Percentiles rank a stretch among this genome's conserved stretches.
Conservation (phyloP, 2,797 vertebrate genomes). For the Austrolebias charrua region DNA sequence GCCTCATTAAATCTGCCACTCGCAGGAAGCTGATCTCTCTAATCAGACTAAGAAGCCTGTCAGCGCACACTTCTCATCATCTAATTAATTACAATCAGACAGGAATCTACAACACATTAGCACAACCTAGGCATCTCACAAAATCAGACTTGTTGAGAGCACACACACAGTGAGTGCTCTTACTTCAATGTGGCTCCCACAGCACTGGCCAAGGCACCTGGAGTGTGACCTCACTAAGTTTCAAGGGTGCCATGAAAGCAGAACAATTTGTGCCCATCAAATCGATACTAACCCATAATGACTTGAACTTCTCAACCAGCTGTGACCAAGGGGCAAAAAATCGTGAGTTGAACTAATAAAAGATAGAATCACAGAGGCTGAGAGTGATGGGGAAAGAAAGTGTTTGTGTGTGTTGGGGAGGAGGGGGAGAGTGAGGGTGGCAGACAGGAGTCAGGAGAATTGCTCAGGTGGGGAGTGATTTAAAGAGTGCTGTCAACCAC, state of each 20-base stretch:
- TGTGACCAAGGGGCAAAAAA: slow-evolving; percentile 24
- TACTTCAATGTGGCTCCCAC: slow-evolving; percentile 12
- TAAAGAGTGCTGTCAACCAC: slow-evolving; percentile 46
- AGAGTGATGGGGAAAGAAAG: slow-evolving; percentile 13
- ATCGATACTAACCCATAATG: slow-evolving; percentile 51
- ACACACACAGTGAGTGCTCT: slow-evolving; percentile 7
- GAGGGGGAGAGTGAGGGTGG: background rate
- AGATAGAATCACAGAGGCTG: slow-evolving; percentile 43
- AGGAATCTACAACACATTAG: slow-evolving; percentile 70
- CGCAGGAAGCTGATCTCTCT: slow-evolving; percentile 71
- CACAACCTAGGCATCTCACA: slow-evolving; percentile 41
- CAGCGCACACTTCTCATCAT: slow-evolving; percentile 75
- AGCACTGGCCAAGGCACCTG: slow-evolving; percentile 21
- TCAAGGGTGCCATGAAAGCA: slow-evolving; percentile 58
- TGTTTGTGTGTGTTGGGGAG: too few relatives aligned
- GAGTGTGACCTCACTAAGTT: slow-evolving; percentile 43
- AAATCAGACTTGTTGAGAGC: slow-evolving; percentile 14
- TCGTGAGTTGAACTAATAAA: slow-evolving; percentile 28
- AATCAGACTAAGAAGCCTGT: slow-evolving; percentile 81
- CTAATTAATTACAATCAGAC: slow-evolving; percentile 80
- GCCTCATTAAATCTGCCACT: slow-evolving; percentile 75
- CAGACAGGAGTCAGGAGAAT: slow-evolving; percentile 21
- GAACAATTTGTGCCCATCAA: slow-evolving; percentile 61
- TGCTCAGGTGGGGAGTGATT: slow-evolving; percentile 32
- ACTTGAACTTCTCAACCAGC: slow-evolving; percentile 55